Percentiles rank a stretch among this genome's conserved stretches.
phyloP scores from a whole-genome alignment of 2,797 vertebrate species.

The Chrysocyon brachyurus region DNA sequence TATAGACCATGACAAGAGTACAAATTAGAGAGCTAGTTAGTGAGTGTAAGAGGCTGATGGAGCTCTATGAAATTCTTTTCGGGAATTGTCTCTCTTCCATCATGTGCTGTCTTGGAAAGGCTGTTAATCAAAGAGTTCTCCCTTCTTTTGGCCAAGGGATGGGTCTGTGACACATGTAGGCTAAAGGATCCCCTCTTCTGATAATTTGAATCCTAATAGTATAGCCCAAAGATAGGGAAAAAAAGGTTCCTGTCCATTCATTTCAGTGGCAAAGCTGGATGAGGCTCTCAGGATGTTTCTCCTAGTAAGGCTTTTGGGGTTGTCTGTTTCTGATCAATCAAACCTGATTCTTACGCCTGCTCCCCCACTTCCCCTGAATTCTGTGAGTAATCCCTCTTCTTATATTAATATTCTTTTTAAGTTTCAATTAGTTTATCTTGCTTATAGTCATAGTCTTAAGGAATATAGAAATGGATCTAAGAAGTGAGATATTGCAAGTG shows the following conservation, averaged over 20 bases:
- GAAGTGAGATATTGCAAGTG: conserved; percentile 14
- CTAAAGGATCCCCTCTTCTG: neutral
- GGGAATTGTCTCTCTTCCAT: neutral
- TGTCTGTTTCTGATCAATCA: neutral
- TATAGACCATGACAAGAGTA: neutral
- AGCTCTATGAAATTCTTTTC: neutral
- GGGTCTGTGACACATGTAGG: neutral
- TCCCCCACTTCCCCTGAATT: neutral
- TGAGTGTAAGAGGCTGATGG: neutral
- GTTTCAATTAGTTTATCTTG: neutral
- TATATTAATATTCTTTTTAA: neutral
- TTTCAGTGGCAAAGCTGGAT: neutral
- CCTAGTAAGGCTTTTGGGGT: neutral
- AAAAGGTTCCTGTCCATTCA: neutral
- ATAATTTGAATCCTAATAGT: neutral
- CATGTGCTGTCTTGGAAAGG: neutral
- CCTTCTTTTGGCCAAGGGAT: neutral
- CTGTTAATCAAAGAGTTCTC: neutral
- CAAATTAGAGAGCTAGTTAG: neutral
- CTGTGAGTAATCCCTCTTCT: neutral
- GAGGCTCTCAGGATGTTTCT: neutral
- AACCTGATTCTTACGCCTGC: neutral
- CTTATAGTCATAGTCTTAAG: neutral
- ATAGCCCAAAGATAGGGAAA: neutral
- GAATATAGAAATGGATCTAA: neutral